These are phyloP conservation scores for Podarcis lilfordi DNA, from an alignment of 2,797 vertebrate genomes.

Conservation along the genomic window DNA sequence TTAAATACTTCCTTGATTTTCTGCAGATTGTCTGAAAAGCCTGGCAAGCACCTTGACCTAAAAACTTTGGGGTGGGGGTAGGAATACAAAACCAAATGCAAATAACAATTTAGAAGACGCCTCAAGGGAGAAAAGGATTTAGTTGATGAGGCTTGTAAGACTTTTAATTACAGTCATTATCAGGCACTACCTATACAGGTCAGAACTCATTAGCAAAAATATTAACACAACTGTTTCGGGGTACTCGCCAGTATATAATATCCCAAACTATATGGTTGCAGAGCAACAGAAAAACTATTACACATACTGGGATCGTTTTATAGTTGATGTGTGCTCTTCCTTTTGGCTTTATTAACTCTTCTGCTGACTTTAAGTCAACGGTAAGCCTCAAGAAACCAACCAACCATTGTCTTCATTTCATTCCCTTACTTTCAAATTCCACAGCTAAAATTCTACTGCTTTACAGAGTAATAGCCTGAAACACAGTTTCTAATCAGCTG, in stretches of 20 bases:
- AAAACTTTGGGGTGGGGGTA: constrained; percentile 35
- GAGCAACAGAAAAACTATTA: constrained; percentile 38
- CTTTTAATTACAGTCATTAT: constrained; percentile 75
- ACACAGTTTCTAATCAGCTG: constrained; percentile 32
- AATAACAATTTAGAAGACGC: constrained; percentile 69
- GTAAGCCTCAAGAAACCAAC: neutral
- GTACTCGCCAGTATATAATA: constrained; percentile 55
- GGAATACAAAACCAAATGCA: constrained; percentile 42
- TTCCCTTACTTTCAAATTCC: constrained; percentile 27
- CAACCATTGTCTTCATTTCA: constrained; percentile 17
- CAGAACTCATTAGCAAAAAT: constrained; percentile 72
- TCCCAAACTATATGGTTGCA: constrained; percentile 35
- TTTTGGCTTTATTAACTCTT: constrained; percentile 8
- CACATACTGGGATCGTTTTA: constrained; percentile 41
- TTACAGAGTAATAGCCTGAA: constrained; percentile 24
- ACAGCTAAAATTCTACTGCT: constrained; percentile 26
- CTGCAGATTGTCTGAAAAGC: constrained; percentile 21
- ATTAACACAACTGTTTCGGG: constrained; percentile 69
- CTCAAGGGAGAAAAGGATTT: constrained; percentile 66
- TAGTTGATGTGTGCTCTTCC: neutral
- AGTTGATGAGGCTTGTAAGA: constrained; percentile 66
- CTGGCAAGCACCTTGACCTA: constrained; percentile 40
- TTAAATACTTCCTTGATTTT: constrained; percentile 8
- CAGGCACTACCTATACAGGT: constrained; percentile 68
- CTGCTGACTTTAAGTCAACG: neutral